Evolutionary conservation across 2,797 vertebrate species (phyloP), one percentile per base, ranked within the genome.

Genomic region (Acridotheres tristis): DNA sequence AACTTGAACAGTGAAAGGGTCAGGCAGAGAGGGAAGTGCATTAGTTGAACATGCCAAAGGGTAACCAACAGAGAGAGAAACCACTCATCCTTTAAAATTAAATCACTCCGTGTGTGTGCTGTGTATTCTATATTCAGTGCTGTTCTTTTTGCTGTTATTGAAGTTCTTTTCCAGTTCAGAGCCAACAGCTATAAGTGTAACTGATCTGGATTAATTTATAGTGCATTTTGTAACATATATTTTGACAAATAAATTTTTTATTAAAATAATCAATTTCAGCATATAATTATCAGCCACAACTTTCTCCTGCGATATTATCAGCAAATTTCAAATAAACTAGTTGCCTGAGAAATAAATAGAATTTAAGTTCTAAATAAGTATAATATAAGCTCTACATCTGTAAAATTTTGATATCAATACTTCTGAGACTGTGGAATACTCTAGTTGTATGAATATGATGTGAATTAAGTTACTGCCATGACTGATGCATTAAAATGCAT

Each of bases 41-140:
- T 97, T 93, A 96, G 42, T 47, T 67, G 85, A 93, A 90, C 45
- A 34, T 68, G n/a, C 25, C 15, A 5, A 83, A 96, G 91, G 85
- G 79, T 84, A 96, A 85, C 32, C 43, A 86, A 66, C 51, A 94
- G 29, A 82, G 76, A 97, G 93, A 91, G 47, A 94, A 97, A 88
- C 22, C 40, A 93, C 27, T 75, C 23, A 87, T 38, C 48, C 75
- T 83, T 89, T 36, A 95, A 95, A 85, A 67, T 76, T 79, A 88
- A 61, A 90, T 84, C 72, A 58, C 27, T 54, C 30, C 55, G 29
- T 59, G 48, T 54, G 36, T 79, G 9, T 47, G 36, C 50, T 83
- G 38, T 67, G 18, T 54, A 19, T 90, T 61, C 38, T 85, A 23
- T 78, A 58, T 34, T 62, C 16, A 26, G 14, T 61, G 32, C 30